These are phyloP conservation scores for Oreotrochilus melanogaster DNA, from an alignment of 2,113 vertebrate species.

Conservation along the genomic window DNA sequence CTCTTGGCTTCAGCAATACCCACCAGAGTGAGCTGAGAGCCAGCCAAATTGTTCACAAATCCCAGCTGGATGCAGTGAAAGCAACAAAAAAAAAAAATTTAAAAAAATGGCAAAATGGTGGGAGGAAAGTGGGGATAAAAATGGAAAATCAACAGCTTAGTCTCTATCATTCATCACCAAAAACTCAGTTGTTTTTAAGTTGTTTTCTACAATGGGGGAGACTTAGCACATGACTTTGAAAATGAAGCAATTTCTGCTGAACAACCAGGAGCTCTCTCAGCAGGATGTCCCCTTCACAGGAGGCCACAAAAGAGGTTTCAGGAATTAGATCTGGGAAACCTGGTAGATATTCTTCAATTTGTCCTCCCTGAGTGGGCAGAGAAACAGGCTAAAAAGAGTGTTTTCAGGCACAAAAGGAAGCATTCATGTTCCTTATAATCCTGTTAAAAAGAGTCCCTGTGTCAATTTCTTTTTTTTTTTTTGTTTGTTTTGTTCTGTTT, in stretches of 20 bases:
- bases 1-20: neutral
- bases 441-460: neutral
- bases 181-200: neutral
- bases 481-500: neutral
- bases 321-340: neutral
- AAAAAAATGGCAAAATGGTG: neutral
- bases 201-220: neutral
- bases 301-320: neutral
- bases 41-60: neutral
- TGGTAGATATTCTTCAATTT: neutral
- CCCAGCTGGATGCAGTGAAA: neutral
- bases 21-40: neutral
- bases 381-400: neutral
- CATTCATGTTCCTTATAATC: neutral
- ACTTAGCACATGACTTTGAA: neutral
- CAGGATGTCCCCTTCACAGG: neutral
- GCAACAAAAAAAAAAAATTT: neutral
- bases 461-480: neutral
- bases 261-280: neutral
- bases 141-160: neutral
- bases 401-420: neutral
- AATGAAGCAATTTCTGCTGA: neutral
- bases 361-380: neutral
- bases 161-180: neutral
- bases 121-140: neutral